phyloP scores from a whole-genome alignment of 2,113 vertebrate genomes.

The Stegostoma tigrinum region DNA sequence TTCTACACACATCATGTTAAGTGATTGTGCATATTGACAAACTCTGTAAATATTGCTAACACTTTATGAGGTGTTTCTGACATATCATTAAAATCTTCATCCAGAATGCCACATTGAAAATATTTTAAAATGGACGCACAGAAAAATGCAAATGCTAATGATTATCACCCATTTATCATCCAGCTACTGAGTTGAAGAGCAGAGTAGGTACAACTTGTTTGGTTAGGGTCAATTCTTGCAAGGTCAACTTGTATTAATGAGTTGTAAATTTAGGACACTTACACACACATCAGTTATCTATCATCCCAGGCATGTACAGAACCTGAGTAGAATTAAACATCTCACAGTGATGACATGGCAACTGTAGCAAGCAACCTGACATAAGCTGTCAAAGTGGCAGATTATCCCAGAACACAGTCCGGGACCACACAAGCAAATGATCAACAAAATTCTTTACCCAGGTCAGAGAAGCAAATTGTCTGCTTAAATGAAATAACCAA shows the following conservation, averaged over 20 bases:
- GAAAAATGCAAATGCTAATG: neutral
- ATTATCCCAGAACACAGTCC: slow-evolving; percentile 13
- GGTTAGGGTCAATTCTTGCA: neutral
- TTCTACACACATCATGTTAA: no score
- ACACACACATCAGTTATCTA: slow-evolving; percentile 31
- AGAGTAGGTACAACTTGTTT: neutral
- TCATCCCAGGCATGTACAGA: slow-evolving; percentile 28
- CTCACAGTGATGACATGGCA: neutral
- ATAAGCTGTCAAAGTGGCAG: slow-evolving; percentile 15
- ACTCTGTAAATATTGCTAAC: neutral
- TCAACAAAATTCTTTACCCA: neutral
- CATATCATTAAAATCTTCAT: neutral
- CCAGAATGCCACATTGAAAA: neutral
- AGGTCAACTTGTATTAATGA: slow-evolving; percentile 16
- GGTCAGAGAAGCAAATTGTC: neutral
- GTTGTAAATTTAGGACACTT: slow-evolving; percentile 29
- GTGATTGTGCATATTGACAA: neutral
- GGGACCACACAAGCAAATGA: slow-evolving; percentile 21
- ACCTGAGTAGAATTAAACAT: slow-evolving; percentile 30
- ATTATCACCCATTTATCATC: neutral
- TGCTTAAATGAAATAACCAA: neutral
- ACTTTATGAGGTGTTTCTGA: neutral
- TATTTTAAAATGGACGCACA: neutral
- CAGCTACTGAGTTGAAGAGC: neutral
- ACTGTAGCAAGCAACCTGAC: neutral